Base-by-base conservation (phyloP, 2,113 vertebrate species). In the Neoarius graeffei region DNA sequence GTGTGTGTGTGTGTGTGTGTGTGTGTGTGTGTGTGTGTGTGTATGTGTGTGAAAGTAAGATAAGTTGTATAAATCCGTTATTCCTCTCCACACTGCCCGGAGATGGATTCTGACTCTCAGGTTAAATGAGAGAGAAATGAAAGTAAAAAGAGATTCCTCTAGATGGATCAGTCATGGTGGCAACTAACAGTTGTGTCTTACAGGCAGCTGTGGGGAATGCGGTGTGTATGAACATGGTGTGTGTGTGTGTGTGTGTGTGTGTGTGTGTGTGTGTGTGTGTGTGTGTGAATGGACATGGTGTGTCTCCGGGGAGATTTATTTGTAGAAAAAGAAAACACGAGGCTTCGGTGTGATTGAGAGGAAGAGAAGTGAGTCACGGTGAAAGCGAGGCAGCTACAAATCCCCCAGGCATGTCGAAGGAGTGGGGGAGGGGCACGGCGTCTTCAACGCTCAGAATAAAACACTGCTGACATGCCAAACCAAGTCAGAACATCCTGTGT, bases 381-480 rank as follows among this genome's bases (percentile, higher is more conserved):
- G 87, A 77, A 71, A 81, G 56, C 23, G 84, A 83, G 35, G 54
- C 27, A n/a, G 62, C 64, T 56, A 88, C 80, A 85, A 83, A 90
- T 25, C 7, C 23, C 48, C 48, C 9, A 23, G 85, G 42, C 57
- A 20, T 85, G 57, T 50, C 25, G 62, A 48, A 48, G 67, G 54
- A 30, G 54, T 11, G 83, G 62, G 13, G 60, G 71, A 56, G 60
- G 60, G 14, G 52, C 50, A 76, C 59, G 35, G 19, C 15, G 52
- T 35, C 52, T 60, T 86, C 4, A 76, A 19, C 42, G 30, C 56
- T 74, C 50, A 23, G 79, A 80, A 85, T 59, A 57, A 66, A 42
- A 81, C 11, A 4, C 35, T 62, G 74, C 52, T 84, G 74, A 73
- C 66, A 30, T 85, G 69, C 81, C 82, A 62, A 88, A 19, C 83